Percentiles rank a stretch among this genome's conserved stretches.
Evolutionary conservation across 1,140 invertebrate species (phyloP).

Genomic region (Scylla paramamosain): DNA sequence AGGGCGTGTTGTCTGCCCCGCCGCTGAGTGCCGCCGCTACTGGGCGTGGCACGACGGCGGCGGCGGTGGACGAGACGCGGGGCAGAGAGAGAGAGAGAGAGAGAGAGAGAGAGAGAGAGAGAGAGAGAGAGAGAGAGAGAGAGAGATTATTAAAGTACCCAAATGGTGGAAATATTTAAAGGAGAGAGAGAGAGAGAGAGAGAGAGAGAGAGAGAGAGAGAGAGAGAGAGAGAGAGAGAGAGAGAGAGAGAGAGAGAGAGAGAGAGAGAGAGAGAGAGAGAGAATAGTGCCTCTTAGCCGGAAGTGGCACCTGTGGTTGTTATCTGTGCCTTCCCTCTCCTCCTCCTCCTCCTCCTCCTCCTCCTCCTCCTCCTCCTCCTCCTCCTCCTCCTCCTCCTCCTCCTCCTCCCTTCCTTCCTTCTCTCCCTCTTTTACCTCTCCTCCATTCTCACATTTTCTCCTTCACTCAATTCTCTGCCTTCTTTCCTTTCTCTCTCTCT

Average conservation of each 20-base stretch:
- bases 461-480: background rate
- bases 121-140: background rate
- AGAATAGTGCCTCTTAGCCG: background rate
- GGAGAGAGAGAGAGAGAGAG: background rate
- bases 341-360: background rate
- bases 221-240: background rate
- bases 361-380: no score
- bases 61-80: no score
- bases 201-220: background rate
- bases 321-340: background rate
- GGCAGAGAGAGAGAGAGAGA: background rate
- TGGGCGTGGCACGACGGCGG: no score
- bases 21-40: no score
- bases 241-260: background rate
- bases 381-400: background rate
- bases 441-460: background rate
- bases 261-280: background rate
- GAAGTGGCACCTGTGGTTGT: no score
- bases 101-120: no score
- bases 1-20: no score
- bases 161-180: background rate
- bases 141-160: no score
- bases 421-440: background rate
- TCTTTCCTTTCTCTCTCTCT: background rate
- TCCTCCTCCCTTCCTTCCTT: background rate